Base-by-base conservation (phyloP, 2,797 vertebrate genomes). In the Alcedo quadribrachys region DNA sequence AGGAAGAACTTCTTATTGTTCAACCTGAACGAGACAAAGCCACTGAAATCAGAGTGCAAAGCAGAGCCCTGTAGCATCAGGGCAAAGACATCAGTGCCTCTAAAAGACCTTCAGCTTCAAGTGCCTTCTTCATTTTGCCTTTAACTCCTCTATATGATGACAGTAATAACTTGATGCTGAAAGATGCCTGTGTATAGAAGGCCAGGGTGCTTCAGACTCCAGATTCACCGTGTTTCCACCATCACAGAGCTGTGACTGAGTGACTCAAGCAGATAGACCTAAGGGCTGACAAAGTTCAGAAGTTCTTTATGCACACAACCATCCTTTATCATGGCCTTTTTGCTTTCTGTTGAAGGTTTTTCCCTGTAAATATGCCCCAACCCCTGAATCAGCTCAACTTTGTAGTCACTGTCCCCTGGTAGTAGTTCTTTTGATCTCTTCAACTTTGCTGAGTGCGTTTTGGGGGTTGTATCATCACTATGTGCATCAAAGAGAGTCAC, bases 311-410 rank as follows among this genome's bases (percentile, higher is more conserved):
- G 19, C 13, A 27, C 18, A 18, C 33, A 48, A 28, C 17, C 17
- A 21, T 14, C 51, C 45, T 50, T 7, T 50, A 19, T 25, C 10
- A 5, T 3, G 30, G 15, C 6, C 9, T 35, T 53, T 53, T 70
- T 60, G 5, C 42, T 37, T 50, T 50, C 55, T 37, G 3, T 24
- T 51, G 62, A 45, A 85, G 37, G 28, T 74, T 42, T 45, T 43
- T 8, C 20, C 24, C 25, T 32, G 0, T 18, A 33, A 84, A 9
- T 0, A 1, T 5, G 17, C 53, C 21, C 17, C 58, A 35, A n/a
- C 6, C 53, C 53, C 65, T 28, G 20, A 43, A 12, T 35, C 7
- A 30, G 35, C 42, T 4, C 12, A 15, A 15, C 68, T 37, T 15
- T 1, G 8, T 15, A 4, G 24, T 24, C 50, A 3, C 7, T 22